A percentile compares a stretch with the other conserved stretches of the same genome.
Evolutionary conservation across 2,888 invertebrate genomes (phyloP).

Genomic region (Candidula unifasciata): DNA sequence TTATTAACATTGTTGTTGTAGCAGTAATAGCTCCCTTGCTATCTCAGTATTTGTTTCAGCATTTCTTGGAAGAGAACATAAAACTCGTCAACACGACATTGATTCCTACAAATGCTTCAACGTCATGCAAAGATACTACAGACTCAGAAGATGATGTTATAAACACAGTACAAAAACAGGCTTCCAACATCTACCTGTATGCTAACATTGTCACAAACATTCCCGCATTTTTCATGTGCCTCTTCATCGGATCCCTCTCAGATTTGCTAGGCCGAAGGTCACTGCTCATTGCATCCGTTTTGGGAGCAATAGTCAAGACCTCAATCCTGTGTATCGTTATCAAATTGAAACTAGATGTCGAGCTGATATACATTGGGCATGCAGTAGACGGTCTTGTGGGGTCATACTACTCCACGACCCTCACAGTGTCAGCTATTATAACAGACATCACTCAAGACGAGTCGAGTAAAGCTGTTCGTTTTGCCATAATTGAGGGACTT

Average conservation of each 20-base stretch:
- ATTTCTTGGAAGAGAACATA: conserved; percentile 18
- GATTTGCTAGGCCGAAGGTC: conserved; percentile 48
- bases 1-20: conserved; percentile 29
- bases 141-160: background rate
- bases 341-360: conserved; percentile 26
- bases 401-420: conserved; percentile 20
- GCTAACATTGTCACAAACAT: background rate
- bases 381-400: conserved; percentile 45
- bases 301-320: conserved; percentile 12
- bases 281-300: background rate
- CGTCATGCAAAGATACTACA: background rate
- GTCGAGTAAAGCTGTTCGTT: conserved; percentile 33
- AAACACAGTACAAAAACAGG: conserved; percentile 35
- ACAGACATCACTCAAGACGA: conserved; percentile 47
- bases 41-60: conserved; percentile 45
- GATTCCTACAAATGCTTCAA: background rate
- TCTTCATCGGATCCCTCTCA: conserved; percentile 47
- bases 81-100: background rate
- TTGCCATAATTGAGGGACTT: conserved; percentile 47
- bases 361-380: conserved; percentile 37
- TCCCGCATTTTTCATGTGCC: conserved; percentile 40
- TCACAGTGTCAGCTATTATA: conserved; percentile 30
- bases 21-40: background rate
- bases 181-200: conserved; percentile 23
- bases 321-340: conserved; percentile 31